phyloP scores from a whole-genome alignment of 2,888 invertebrate species.

The Pristionchus mayeri region DNA sequence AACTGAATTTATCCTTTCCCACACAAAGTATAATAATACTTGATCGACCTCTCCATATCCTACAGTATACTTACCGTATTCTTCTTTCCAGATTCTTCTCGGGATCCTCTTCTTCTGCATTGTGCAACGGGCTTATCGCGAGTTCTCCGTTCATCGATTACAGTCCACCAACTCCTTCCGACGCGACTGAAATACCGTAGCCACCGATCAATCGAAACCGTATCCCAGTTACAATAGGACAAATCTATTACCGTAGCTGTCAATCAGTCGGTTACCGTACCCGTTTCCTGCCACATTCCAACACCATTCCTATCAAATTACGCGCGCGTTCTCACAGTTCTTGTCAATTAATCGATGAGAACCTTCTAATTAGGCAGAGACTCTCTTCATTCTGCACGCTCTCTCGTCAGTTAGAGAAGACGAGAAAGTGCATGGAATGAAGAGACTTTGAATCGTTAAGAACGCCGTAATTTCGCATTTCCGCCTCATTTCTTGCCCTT shows the following conservation, averaged over 20 bases:
- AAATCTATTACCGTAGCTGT: neutral
- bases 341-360: neutral
- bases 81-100: constrained; percentile 15
- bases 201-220: neutral
- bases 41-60: too few relatives aligned
- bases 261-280: neutral
- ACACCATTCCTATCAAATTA: neutral
- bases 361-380: too few relatives aligned
- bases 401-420: neutral
- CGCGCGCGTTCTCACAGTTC: neutral
- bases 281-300: neutral
- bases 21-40: too few relatives aligned
- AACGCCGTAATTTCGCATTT: too few relatives aligned
- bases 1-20: too few relatives aligned
- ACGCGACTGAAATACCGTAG: constrained; percentile 11
- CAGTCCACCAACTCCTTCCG: constrained; percentile 21
- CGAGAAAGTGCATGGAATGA: too few relatives aligned
- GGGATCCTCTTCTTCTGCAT: constrained; percentile 40
- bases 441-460: too few relatives aligned
- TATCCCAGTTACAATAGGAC: neutral
- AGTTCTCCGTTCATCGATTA: constrained; percentile 32
- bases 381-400: neutral
- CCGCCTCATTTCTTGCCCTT: too few relatives aligned
- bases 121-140: constrained; percentile 26
- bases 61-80: neutral